Base-by-base conservation (phyloP, 2,113 vertebrate genomes). In the Rhynchopsitta pachyrhyncha region DNA sequence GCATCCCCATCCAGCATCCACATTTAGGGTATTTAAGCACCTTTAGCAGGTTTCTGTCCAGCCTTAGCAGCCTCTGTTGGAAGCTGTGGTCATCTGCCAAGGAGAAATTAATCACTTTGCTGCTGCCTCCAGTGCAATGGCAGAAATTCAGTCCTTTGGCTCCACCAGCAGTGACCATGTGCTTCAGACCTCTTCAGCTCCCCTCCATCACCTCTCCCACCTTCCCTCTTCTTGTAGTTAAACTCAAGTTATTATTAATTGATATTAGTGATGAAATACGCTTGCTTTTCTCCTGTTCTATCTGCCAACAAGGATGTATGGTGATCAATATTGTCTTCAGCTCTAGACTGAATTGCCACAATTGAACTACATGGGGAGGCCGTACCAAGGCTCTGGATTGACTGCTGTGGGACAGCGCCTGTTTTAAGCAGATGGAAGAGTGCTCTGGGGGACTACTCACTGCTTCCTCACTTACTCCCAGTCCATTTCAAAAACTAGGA, bases 31-130 rank as follows among this genome's bases (percentile, higher is more conserved):
- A 82, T 68, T 10, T 82, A 70, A 95, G 67, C 59, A 92, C 75
- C 70, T 96, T 94, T 69, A 87, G 42, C 74, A 87, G 29, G 28
- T 90, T 91, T 67, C 71, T 83, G 63, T 75, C 71, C 52, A 78
- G 44, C 31, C 79, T 52, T 69, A 76, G 62, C 91, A 87, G 44
- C 46, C 41, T 66, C 74, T 79, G 12, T 62, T 96, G 88, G 88
- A 94, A 94, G 53, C 55, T 10, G 16, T 17, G 67, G 67, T 74
- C 66, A 91, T n/a, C 91, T 64, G 74, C 87, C 89, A 95, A 88
- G 76, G 90, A 93, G 94, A 81, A 80, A 93, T 90, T 91, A 95
- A 94, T 97, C 84, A 80, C 92, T 91, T 86, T 91, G 77, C 80
- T 89, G 52, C 71, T 94, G 70, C 73, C 53, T 92, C 42, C 55